phyloP scores from a whole-genome alignment of 2,888 invertebrate species.

The Chorisops tibialis region DNA sequence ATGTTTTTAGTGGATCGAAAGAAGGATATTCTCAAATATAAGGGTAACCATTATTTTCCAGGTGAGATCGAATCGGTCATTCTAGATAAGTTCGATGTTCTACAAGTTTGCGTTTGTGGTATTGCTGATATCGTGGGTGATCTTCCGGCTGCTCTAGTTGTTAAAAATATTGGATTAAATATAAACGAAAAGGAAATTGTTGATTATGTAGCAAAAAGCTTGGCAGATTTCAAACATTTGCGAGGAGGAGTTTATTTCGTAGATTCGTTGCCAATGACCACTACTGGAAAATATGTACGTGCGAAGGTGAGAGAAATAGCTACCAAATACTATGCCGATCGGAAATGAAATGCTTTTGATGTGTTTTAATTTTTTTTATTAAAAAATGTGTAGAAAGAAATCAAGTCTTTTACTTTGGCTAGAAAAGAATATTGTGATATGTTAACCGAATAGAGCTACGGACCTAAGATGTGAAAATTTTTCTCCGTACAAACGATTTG shows the following conservation, averaged over 20 bases:
- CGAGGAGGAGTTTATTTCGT: constrained; percentile 48
- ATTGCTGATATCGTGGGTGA: constrained; percentile 45
- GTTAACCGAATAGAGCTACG: too few species aligned
- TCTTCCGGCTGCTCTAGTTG: constrained; percentile 46
- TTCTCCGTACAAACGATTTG: too few species aligned
- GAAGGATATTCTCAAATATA: constrained; percentile 39
- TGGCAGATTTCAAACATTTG: constrained; percentile 43
- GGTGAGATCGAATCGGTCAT: constrained; percentile 41
- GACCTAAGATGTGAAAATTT: too few species aligned
- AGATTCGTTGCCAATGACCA: constrained; percentile 43
- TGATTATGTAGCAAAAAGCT: constrained; percentile 43
- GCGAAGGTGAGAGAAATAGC: background rate
- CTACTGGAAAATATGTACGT: constrained; percentile 41
- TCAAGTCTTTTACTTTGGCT: too few species aligned
- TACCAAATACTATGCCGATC: background rate
- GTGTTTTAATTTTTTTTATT: too few species aligned
- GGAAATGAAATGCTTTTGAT: too few species aligned
- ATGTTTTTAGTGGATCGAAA: constrained; percentile 37
- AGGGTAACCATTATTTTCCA: constrained; percentile 36
- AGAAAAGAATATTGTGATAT: too few species aligned
- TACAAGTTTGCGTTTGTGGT: constrained; percentile 46
- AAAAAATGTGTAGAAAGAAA: too few species aligned
- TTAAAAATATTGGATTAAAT: constrained; percentile 40
- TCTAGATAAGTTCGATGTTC: constrained; percentile 35
- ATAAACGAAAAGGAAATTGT: constrained; percentile 44